phyloP scores from a whole-genome alignment of 23 tunicate genomes.

The Styela clava region DNA sequence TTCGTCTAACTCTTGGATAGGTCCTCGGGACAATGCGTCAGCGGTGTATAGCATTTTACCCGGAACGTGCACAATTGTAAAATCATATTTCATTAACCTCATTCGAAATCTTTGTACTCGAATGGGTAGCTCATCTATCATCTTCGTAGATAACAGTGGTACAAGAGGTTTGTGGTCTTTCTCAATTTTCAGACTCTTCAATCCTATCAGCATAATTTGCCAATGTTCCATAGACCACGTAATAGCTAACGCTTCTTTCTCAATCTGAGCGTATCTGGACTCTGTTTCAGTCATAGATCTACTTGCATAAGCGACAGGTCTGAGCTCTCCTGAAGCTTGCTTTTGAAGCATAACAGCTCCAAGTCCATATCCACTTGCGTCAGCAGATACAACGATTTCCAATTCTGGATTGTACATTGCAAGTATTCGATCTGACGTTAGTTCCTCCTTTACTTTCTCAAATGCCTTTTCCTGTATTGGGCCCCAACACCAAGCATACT shows the following conservation, averaged over 20 bases:
- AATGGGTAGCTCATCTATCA: slow-evolving; percentile 19
- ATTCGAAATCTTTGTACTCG: too few species aligned
- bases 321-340: not conserved
- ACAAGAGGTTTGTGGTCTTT: slow-evolving; percentile 39
- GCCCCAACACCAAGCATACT: not conserved
- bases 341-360: slow-evolving; percentile 38
- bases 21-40: too few species aligned
- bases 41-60: slow-evolving; percentile 24
- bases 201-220: slow-evolving; percentile 39
- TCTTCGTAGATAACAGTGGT: slow-evolving; percentile 21
- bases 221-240: too few species aligned
- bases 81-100: slow-evolving; percentile 33
- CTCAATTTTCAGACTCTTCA: not conserved
- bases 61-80: slow-evolving; percentile 26
- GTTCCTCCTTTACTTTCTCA: too few species aligned
- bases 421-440: not conserved
- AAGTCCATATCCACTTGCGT: slow-evolving; percentile 21
- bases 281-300: slow-evolving; percentile 24
- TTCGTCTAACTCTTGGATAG: too few species aligned
- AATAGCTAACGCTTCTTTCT: slow-evolving; percentile 16
- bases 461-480: too few species aligned
- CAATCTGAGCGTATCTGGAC: slow-evolving; percentile 34
- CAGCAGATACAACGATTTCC: slow-evolving; percentile 22
- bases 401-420: not conserved
- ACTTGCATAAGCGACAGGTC: slow-evolving; percentile 18